These are phyloP conservation scores for Prinia subflava DNA, from an alignment of 2,113 vertebrate species.

Conservation along the genomic window DNA sequence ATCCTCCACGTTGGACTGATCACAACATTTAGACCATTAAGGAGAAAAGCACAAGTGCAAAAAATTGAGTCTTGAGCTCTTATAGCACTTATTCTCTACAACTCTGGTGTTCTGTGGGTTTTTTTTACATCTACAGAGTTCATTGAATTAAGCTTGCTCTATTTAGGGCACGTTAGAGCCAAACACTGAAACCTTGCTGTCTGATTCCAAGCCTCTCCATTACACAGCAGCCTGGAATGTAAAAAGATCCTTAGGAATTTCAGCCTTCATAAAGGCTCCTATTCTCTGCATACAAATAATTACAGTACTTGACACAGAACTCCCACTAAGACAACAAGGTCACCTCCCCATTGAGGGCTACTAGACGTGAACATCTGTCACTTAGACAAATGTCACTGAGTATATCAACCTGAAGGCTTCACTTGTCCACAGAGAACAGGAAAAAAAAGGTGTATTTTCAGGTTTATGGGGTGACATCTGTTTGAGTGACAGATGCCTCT, in stretches of 20 bases:
- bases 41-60: background rate
- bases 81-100: background rate
- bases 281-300: background rate
- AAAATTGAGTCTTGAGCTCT: background rate
- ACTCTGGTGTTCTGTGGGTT: rapidly evolving
- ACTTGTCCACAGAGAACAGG: background rate
- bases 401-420: background rate
- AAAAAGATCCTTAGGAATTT: background rate
- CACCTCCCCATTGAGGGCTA: slow-evolving; percentile 12
- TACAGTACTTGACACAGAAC: background rate
- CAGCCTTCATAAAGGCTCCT: background rate
- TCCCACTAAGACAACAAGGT: slow-evolving; percentile 20
- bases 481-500: slow-evolving; percentile 49
- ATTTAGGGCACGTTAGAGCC: background rate
- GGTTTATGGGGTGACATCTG: slow-evolving; percentile 33
- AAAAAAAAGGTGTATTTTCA: background rate
- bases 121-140: background rate
- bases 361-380: slow-evolving; percentile 23
- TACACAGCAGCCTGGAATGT: background rate
- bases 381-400: background rate
- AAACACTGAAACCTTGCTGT: background rate
- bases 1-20: background rate
- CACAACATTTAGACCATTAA: background rate
- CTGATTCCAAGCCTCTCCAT: background rate
- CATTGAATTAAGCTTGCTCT: background rate